Conservation (phyloP, 2,888 invertebrate species). For the Chromoteleia sp. region DNA sequence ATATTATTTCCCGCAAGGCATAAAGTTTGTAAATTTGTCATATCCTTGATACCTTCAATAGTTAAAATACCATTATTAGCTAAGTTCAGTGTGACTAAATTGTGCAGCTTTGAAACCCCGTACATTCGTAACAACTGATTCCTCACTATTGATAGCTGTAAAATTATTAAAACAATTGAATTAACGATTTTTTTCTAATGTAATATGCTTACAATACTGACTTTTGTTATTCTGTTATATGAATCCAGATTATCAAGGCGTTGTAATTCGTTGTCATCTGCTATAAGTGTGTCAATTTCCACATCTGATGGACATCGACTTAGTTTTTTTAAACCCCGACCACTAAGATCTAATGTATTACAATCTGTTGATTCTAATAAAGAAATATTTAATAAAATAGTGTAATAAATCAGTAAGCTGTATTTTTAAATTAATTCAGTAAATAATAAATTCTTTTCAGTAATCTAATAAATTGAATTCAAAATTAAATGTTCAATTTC, state of each 20-base stretch:
- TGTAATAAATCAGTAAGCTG: too few species aligned
- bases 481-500: too few species aligned
- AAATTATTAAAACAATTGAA: not conserved
- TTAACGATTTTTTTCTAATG: too few species aligned
- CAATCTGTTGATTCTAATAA: slow-evolving; percentile 76
- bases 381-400: too few species aligned
- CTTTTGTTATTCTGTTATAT: slow-evolving; percentile 91
- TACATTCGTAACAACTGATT: slow-evolving; percentile 95
- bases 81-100: slow-evolving; percentile 92
- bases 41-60: slow-evolving; percentile 95
- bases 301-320: slow-evolving; percentile 90
- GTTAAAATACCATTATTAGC: slow-evolving; percentile 95
- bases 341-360: slow-evolving; percentile 90
- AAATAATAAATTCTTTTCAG: too few species aligned
- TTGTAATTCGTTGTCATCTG: slow-evolving; percentile 95
- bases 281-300: slow-evolving; percentile 89
- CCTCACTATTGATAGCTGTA: slow-evolving; percentile 92
- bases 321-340: slow-evolving; percentile 92
- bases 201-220: slow-evolving; percentile 79
- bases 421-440: too few species aligned
- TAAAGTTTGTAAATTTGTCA: slow-evolving; percentile 91
- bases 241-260: slow-evolving; percentile 94
- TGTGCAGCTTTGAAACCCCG: slow-evolving; percentile 92
- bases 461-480: too few species aligned
- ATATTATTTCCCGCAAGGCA: slow-evolving; percentile 96